These are phyloP conservation scores for Crocuta crocuta DNA, from an alignment of 2,113 vertebrate species.

Conservation along the genomic window DNA sequence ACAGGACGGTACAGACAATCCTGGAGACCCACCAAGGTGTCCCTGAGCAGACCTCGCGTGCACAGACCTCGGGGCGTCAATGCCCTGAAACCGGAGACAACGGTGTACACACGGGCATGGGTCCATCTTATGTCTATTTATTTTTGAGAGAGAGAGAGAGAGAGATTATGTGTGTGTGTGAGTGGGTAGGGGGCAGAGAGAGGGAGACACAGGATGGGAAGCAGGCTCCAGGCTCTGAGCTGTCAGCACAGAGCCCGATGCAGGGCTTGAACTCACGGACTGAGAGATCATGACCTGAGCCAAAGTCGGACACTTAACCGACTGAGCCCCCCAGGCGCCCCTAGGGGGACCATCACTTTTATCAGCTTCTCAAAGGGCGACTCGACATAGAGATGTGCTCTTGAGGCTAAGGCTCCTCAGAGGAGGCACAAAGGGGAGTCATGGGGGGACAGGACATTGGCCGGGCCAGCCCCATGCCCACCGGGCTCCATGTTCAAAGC, in stretches of 20 bases:
- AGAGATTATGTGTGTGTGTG: no score
- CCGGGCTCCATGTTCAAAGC: not conserved
- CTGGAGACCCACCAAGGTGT: not conserved
- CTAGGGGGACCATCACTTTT: no score
- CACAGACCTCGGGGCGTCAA: not conserved
- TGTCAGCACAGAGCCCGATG: no score
- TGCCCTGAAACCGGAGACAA: not conserved
- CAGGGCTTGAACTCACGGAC: no score
- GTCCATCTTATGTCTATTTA: not conserved
- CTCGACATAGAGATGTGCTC: rapidly evolving
- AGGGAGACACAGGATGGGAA: no score
- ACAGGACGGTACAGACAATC: not conserved
- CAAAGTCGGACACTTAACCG: no score
- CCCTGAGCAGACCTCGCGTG: not conserved
- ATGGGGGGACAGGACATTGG: not conserved
- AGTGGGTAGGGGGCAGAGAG: no score
- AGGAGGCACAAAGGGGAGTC: not conserved
- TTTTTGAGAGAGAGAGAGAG: no score
- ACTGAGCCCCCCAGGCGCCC: no score
- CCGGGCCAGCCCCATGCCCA: not conserved
- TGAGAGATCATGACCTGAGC: no score
- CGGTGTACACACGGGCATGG: rapidly evolving
- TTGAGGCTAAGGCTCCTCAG: not conserved
- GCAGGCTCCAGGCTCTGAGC: no score
- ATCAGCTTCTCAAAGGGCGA: not conserved